Percentiles rank a stretch among this genome's conserved stretches.
Evolutionary conservation across 2,888 invertebrate species (phyloP).

Genomic region (Rhamphomyia laevipes): DNA sequence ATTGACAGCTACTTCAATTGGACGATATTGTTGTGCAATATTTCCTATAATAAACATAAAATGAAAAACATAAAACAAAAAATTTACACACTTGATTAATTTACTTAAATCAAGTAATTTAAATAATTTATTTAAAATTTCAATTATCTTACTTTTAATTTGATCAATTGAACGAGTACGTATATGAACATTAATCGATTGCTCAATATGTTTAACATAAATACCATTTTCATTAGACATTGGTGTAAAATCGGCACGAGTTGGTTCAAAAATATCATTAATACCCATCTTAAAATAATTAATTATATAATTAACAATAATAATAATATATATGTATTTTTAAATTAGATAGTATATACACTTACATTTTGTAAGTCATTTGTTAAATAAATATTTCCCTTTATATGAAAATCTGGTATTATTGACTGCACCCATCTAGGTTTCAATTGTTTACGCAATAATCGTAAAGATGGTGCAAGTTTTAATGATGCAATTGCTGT

Average conservation of each 20-base stretch:
- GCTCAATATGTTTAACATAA: slow-evolving; percentile 73
- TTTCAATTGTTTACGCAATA: slow-evolving; percentile 54
- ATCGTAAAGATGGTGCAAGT: slow-evolving; percentile 47
- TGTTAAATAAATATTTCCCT: slow-evolving; percentile 69
- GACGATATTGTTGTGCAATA: slow-evolving; percentile 34
- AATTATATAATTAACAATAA: too few species aligned
- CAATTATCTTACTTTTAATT: slow-evolving; percentile 33
- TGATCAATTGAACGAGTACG: slow-evolving; percentile 51
- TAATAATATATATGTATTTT: not conserved
- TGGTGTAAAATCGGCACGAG: slow-evolving; percentile 62
- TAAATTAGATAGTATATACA: slow-evolving; percentile 1
- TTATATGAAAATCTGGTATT: slow-evolving; percentile 68
- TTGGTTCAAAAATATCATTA: slow-evolving; percentile 66
- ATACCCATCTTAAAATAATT: slow-evolving; percentile 53
- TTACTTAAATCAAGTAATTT: slow-evolving; percentile 14
- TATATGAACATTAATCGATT: slow-evolving; percentile 71
- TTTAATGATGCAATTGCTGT: slow-evolving; percentile 53
- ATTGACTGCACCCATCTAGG: slow-evolving; percentile 62
- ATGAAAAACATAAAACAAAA: slow-evolving; percentile 13
- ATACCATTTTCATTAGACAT: slow-evolving; percentile 68
- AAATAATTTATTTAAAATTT: slow-evolving; percentile 14
- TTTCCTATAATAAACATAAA: slow-evolving; percentile 27
- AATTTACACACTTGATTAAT: slow-evolving; percentile 34
- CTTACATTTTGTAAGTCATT: slow-evolving; percentile 68
- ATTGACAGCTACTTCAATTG: slow-evolving; percentile 62